Conservation (phyloP, 1,140 invertebrate genomes). For the Chionoecetes opilio region DNA sequence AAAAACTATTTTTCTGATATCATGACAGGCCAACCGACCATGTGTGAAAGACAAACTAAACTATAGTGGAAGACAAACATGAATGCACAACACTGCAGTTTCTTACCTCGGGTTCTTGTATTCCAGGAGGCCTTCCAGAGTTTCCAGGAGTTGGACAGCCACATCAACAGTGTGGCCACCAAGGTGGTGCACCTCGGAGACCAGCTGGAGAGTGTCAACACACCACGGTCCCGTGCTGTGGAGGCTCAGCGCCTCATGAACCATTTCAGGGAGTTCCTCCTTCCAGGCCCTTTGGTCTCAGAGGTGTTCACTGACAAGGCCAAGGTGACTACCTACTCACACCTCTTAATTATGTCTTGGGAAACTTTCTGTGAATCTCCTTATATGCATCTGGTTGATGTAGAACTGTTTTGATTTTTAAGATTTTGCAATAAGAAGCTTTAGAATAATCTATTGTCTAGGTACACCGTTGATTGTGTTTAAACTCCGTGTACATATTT, state of each 20-base stretch:
- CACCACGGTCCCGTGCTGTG: slow-evolving; percentile 95
- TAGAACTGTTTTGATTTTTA: too few species aligned
- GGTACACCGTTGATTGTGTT: slow-evolving; percentile 1
- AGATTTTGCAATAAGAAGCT: too few species aligned
- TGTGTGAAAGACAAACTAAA: too few species aligned
- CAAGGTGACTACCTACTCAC: slow-evolving; percentile 86
- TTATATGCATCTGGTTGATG: too few species aligned
- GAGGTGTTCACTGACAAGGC: slow-evolving; percentile 94
- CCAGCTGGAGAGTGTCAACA: slow-evolving; percentile 98
- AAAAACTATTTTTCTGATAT: too few species aligned
- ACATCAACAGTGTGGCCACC: slow-evolving; percentile 98
- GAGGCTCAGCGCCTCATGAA: slow-evolving; percentile 97
- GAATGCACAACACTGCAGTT: too few species aligned
- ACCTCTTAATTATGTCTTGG: too few species aligned
- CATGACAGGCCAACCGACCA: too few species aligned
- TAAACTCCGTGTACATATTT: slow-evolving; percentile 49
- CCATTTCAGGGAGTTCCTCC: slow-evolving; percentile 96
- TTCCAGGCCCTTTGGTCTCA: slow-evolving; percentile 92
- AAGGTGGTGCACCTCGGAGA: slow-evolving; percentile 99
- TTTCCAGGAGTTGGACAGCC: slow-evolving; percentile 96
- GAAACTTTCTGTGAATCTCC: too few species aligned
- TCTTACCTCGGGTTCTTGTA: slow-evolving; percentile 54
- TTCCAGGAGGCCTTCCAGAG: slow-evolving; percentile 91
- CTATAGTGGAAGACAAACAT: too few species aligned
- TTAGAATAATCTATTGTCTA: too few species aligned